These are phyloP conservation scores for Dissostichus mawsoni DNA, from an alignment of 2,113 vertebrate genomes.

Conservation along the genomic window DNA sequence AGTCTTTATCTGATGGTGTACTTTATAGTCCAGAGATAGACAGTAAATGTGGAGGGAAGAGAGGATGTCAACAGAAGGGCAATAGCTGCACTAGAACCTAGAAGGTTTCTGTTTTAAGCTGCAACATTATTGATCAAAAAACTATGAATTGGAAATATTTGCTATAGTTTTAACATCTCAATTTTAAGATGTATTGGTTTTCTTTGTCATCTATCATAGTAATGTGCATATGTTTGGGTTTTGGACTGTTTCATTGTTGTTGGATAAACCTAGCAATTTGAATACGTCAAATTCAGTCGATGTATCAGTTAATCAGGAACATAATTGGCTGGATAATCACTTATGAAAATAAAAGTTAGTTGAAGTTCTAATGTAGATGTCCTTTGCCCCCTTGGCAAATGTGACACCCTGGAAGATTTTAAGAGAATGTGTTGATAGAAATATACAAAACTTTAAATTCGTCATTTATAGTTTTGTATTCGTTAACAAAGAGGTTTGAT, in stretches of 20 bases:
- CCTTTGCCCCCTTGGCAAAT: too few species aligned
- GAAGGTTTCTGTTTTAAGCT: neutral
- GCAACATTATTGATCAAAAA: too few species aligned
- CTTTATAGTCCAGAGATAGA: neutral
- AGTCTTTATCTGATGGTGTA: neutral
- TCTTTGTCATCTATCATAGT: neutral
- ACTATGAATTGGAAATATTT: too few species aligned
- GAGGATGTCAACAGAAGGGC: neutral
- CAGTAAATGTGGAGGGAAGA: neutral
- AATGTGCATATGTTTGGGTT: neutral
- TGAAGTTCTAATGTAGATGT: neutral
- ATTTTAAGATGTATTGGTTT: neutral
- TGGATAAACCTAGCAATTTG: neutral
- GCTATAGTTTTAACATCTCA: accelerated
- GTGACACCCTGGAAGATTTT: neutral
- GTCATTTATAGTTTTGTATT: neutral
- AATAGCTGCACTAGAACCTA: neutral
- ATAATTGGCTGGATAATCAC: neutral
- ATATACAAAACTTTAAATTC: neutral
- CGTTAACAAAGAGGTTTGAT: neutral
- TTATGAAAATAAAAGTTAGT: neutral
- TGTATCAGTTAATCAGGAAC: neutral
- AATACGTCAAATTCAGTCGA: neutral
- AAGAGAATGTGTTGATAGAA: neutral
- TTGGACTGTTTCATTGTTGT: neutral